Base-by-base conservation (phyloP, 2,888 invertebrate species). In the Theretra japonica region DNA sequence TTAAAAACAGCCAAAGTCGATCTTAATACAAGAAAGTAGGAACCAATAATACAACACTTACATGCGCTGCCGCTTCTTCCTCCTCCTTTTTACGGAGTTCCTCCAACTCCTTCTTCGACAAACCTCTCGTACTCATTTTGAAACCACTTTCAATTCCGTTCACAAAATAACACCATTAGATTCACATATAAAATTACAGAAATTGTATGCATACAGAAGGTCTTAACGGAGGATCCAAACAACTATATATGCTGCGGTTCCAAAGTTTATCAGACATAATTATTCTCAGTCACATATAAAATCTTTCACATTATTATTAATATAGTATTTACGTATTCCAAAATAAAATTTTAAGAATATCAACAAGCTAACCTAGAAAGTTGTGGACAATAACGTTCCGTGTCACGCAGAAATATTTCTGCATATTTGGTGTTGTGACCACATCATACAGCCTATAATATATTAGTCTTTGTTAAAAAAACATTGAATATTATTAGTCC, bases 51-150 rank as follows among this genome's bases (percentile, higher is more conserved):
- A 65, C 41, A 21, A 50, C 57, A 89, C 93, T 93, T 94, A 97
- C 98, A 95, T 98, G 97, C 78, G 98, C 98, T 0, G 98, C 98
- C n/a, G 97, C 98, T 88, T 97, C 97, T 86, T 98, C 97, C 85
- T 98, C 97, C 83, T 98, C 97, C 81, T 97, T 97, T 89, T 98
- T 98, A 73, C 97, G 96, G 78, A 97, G 96, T 78, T 98, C 98
- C 85, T 98, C 98, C 15, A 97, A 87, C 90, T 98, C 97, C 79
- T 96, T 96, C 88, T 98, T 97, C n/a, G 97, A 97, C 77, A 97
- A 90, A 53, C 95, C 95, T 73, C 97, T 93, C 78, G 95, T 94
- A 73, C 95, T 96, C 96, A 94, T 85, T 95, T 90, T 96, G 95
- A 94, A 95, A 4, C 74, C 71, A 69, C 72, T 41, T 23, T 58